A percentile compares a stretch with the other conserved stretches of the same genome.
Conservation (phyloP, 2,888 invertebrate genomes). For the Platycheirus albimanus region DNA sequence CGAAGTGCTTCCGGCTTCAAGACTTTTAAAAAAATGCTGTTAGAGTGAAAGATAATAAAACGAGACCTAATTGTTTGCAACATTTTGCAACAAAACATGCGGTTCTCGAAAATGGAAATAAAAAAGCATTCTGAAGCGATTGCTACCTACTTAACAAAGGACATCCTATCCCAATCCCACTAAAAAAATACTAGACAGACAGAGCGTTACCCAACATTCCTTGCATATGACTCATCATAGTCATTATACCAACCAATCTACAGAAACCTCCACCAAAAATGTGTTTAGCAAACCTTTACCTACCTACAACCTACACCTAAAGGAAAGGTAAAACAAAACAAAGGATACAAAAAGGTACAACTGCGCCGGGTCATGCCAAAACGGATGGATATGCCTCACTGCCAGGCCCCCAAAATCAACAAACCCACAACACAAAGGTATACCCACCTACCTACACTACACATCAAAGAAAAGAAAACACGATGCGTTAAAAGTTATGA, state of each 20-base stretch:
- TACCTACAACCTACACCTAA: too few species aligned
- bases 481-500: slow-evolving; percentile 16
- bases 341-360: slow-evolving; percentile 29
- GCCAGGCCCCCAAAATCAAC: slow-evolving; percentile 31
- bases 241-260: too few species aligned
- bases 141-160: too few species aligned
- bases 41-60: too few species aligned
- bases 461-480: slow-evolving; percentile 3
- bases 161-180: slow-evolving; percentile 32
- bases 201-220: slow-evolving; percentile 28
- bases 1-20: too few species aligned
- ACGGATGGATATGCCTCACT: not conserved
- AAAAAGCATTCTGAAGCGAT: too few species aligned
- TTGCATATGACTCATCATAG: slow-evolving; percentile 30
- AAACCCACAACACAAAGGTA: slow-evolving; percentile 24
- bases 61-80: too few species aligned
- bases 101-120: too few species aligned
- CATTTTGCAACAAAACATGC: too few species aligned
- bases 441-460: not conserved
- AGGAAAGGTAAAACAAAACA: slow-evolving; percentile 54
- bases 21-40: too few species aligned
- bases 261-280: not conserved
- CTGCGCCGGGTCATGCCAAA: slow-evolving; percentile 10
- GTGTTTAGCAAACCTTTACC: slow-evolving; percentile 39
- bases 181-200: too few species aligned